These are phyloP conservation scores for Chiloscyllium punctatum DNA, from an alignment of 2,797 vertebrate species.

Conservation along the genomic window DNA sequence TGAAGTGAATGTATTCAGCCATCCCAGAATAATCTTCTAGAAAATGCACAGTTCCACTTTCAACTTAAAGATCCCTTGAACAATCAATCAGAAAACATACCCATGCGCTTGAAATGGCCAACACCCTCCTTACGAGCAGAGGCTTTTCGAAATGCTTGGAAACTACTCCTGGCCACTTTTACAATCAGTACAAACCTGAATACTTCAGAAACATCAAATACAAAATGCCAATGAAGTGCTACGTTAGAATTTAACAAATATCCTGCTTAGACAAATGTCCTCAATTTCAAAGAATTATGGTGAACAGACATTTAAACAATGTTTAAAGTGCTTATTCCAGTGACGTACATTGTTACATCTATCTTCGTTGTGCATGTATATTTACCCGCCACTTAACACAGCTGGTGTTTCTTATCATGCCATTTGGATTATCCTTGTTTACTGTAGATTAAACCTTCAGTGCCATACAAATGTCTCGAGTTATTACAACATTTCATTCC, in stretches of 20 bases:
- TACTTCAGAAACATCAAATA: not conserved
- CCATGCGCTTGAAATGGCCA: too few relatives aligned
- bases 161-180: not conserved
- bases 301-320: not conserved
- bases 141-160: not conserved
- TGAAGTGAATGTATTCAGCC: too few relatives aligned
- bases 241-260: not conserved
- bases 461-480: not conserved
- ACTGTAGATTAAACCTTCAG: not conserved
- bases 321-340: not conserved
- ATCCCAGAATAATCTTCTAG: too few relatives aligned
- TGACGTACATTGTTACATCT: too few relatives aligned
- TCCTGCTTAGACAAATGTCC: not conserved
- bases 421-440: not conserved
- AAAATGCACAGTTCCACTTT: too few relatives aligned
- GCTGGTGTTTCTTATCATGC: too few relatives aligned
- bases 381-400: too few relatives aligned
- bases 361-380: too few relatives aligned
- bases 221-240: too few relatives aligned
- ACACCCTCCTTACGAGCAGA: not conserved
- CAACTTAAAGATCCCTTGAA: too few relatives aligned
- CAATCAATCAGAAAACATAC: too few relatives aligned
- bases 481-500: not conserved
- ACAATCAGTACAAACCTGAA: not conserved
- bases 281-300: not conserved